Conservation (phyloP, 2,113 vertebrate species). For the Rhineura floridana region DNA sequence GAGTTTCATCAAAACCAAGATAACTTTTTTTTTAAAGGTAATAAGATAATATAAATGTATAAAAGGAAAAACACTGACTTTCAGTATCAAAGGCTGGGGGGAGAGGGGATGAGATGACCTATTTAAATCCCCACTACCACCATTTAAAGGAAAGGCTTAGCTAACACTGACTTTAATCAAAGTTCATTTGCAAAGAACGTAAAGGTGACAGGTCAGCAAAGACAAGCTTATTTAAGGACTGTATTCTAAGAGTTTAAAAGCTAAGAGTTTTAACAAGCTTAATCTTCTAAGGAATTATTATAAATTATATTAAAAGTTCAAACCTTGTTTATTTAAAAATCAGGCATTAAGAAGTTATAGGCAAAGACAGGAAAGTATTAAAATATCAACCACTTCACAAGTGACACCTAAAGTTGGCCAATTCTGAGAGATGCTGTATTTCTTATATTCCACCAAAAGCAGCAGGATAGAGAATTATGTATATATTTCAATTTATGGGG, state of each 20-base stretch:
- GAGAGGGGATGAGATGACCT: constrained; percentile 41
- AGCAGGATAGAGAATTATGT: neutral
- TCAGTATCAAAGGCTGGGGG: neutral
- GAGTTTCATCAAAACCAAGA: neutral
- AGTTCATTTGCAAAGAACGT: constrained; percentile 69
- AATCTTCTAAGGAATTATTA: constrained; percentile 73
- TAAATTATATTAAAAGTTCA: constrained; percentile 70
- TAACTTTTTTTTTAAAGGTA: neutral
- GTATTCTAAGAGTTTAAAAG: constrained; percentile 70
- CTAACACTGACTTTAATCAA: constrained; percentile 70
- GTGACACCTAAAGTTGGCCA: neutral
- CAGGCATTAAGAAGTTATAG: constrained; percentile 41
- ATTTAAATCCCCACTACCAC: constrained; percentile 64
- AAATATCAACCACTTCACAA: neutral
- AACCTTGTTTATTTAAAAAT: constrained; percentile 70
- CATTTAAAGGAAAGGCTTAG: constrained; percentile 61
- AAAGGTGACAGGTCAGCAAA: constrained; percentile 76
- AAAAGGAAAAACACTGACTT: neutral
- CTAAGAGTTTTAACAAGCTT: constrained; percentile 70
- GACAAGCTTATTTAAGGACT: constrained; percentile 72
- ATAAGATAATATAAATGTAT: constrained; percentile 15
- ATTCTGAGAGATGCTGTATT: neutral
- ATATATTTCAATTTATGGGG: neutral
- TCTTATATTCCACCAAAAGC: neutral
- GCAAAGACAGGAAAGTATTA: constrained; percentile 51